These are phyloP conservation scores for Chrysocyon brachyurus DNA, from an alignment of 2,797 vertebrate species.

Conservation along the genomic window DNA sequence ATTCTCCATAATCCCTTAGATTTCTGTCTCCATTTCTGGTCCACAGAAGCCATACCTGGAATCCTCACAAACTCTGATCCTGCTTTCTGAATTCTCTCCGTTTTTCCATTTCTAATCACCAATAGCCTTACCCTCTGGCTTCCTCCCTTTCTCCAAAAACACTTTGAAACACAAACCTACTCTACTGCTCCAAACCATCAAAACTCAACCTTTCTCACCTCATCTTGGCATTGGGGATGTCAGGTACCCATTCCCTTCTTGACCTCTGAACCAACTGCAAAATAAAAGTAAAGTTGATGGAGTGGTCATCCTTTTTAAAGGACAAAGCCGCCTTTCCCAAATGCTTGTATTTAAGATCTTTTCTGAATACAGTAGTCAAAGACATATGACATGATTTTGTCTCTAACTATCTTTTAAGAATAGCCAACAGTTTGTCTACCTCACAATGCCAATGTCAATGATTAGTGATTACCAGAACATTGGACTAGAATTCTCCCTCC, in stretches of 20 bases:
- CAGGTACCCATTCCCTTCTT: not conserved
- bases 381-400: not conserved
- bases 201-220: not conserved
- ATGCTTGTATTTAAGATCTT: not conserved
- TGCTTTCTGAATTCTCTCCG: not conserved
- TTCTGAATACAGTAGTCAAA: conserved; percentile 7
- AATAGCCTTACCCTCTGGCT: not conserved
- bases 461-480: not conserved
- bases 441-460: not conserved
- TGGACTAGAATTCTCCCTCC: not conserved
- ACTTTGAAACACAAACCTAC: not conserved
- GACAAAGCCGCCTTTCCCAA: not conserved
- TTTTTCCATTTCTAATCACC: not conserved
- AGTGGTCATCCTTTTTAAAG: not conserved
- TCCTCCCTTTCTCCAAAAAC: not conserved
- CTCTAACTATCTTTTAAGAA: not conserved
- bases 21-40: not conserved
- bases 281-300: not conserved
- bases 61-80: not conserved
- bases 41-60: not conserved
- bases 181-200: not conserved
- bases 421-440: not conserved
- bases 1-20: not conserved
- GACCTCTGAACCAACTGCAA: not conserved
- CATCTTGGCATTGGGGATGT: not conserved